Evolutionary conservation across 1,140 invertebrate genomes (phyloP).

Genomic region (Bradysia coprophila): DNA sequence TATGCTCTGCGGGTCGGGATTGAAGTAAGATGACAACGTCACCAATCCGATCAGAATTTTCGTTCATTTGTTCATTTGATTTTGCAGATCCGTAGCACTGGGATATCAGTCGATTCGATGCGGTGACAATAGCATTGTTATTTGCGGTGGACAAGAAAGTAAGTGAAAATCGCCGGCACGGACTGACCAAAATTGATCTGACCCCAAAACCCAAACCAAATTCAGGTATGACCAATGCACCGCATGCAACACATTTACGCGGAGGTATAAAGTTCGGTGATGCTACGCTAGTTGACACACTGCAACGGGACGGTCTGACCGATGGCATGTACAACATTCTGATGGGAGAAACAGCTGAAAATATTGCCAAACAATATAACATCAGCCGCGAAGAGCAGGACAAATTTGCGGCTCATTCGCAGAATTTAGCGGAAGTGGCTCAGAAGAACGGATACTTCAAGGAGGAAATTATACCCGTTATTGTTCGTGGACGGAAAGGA

Average conservation of each 20-base stretch:
- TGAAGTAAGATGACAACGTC: conserved; percentile 55
- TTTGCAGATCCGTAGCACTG: conserved; percentile 42
- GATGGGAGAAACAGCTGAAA: conserved; percentile 79
- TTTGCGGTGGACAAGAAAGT: conserved; percentile 71
- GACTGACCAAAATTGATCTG: no score
- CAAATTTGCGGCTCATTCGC: conserved; percentile 49
- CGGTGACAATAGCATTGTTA: conserved; percentile 49
- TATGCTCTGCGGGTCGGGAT: conserved; percentile 73
- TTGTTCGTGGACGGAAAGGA: conserved; percentile 29
- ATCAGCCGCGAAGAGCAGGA: conserved; percentile 61
- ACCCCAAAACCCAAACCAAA: no score
- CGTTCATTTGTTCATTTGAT: neutral
- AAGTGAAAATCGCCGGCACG: no score
- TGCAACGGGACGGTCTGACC: conserved; percentile 59
- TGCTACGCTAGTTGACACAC: conserved; percentile 41
- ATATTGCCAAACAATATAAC: conserved; percentile 49
- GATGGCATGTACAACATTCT: conserved; percentile 63
- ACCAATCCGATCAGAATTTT: neutral
- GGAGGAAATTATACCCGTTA: conserved; percentile 49
- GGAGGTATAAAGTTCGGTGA: conserved; percentile 51
- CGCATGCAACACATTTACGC: conserved; percentile 48
- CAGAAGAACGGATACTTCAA: conserved; percentile 44
- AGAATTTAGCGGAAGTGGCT: conserved; percentile 44
- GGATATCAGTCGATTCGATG: conserved; percentile 50
- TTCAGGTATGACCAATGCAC: conserved; percentile 72